A percentile compares a stretch with the other conserved stretches of the same genome.
Conservation (phyloP, 2,888 invertebrate species). For the Cetonia aurata region DNA sequence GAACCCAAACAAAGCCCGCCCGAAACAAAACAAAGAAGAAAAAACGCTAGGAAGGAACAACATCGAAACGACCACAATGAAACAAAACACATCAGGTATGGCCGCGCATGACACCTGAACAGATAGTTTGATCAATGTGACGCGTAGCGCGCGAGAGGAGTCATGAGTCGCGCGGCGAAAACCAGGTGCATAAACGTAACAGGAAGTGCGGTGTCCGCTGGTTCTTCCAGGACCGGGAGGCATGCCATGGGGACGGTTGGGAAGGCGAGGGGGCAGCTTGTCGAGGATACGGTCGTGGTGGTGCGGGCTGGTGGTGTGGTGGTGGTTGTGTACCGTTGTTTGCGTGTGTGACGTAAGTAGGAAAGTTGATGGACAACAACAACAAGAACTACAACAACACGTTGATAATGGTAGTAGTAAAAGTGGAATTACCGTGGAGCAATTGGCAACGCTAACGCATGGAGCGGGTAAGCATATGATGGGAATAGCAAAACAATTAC, state of each 20-base stretch:
- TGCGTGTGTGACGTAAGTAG: slow-evolving; percentile 23
- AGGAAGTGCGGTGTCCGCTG: slow-evolving; percentile 45
- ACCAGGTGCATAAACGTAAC: slow-evolving; percentile 46
- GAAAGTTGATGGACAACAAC: neutral
- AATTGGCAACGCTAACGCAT: slow-evolving; percentile 42
- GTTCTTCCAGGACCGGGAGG: slow-evolving; percentile 43
- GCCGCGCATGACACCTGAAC: slow-evolving; percentile 55
- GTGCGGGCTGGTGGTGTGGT: slow-evolving; percentile 8
- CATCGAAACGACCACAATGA: slow-evolving; percentile 11
- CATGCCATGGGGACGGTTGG: slow-evolving; percentile 47
- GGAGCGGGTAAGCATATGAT: slow-evolving; percentile 40
- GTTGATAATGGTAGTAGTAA: neutral
- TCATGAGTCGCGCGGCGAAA: slow-evolving; percentile 49
- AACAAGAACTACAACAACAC: neutral
- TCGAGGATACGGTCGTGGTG: slow-evolving; percentile 11
- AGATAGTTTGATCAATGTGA: slow-evolving; percentile 62
- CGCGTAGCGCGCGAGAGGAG: slow-evolving; percentile 44
- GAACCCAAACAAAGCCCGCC: slow-evolving; percentile 6
- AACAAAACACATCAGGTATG: slow-evolving; percentile 48
- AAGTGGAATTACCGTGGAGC: slow-evolving; percentile 28
- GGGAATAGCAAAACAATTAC: too few species aligned
- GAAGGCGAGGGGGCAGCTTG: neutral
- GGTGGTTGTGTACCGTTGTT: slow-evolving; percentile 23
- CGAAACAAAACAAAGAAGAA: slow-evolving; percentile 16
- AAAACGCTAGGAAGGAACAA: slow-evolving; percentile 1